phyloP scores from a whole-genome alignment of 2,888 invertebrate species.

The Epistrophella euchroma region DNA sequence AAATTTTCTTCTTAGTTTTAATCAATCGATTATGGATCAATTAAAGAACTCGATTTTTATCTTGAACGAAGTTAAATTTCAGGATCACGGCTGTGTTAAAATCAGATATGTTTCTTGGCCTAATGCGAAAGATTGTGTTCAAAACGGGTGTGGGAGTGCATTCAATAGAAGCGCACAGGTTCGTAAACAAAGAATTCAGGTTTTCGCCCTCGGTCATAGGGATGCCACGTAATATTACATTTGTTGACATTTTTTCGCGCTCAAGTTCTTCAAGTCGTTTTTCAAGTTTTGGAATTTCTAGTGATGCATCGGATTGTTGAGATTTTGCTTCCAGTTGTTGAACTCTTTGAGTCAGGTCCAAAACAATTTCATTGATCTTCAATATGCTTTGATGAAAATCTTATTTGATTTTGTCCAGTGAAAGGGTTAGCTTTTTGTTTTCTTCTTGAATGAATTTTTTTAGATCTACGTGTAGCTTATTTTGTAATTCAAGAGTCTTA shows the following conservation, averaged over 20 bases:
- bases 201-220: not conserved
- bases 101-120: not conserved
- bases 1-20: not conserved
- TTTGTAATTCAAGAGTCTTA: not conserved
- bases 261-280: not conserved
- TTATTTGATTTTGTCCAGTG: not conserved
- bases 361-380: not conserved
- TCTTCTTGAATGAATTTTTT: not conserved
- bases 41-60: not conserved
- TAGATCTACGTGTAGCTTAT: not conserved
- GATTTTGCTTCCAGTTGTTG: not conserved
- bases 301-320: not conserved
- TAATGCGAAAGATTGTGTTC: not conserved
- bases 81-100: not conserved
- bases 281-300: not conserved
- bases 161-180: not conserved
- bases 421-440: not conserved
- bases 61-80: not conserved
- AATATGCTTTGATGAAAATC: not conserved
- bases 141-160: not conserved
- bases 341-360: not conserved
- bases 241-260: not conserved
- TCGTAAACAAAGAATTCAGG: not conserved
- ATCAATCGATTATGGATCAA: not conserved
- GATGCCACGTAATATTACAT: not conserved